Evolutionary conservation across 2,888 invertebrate genomes (phyloP), one percentile per base, ranked within the genome.

Genomic region (Apotomis betuletana): DNA sequence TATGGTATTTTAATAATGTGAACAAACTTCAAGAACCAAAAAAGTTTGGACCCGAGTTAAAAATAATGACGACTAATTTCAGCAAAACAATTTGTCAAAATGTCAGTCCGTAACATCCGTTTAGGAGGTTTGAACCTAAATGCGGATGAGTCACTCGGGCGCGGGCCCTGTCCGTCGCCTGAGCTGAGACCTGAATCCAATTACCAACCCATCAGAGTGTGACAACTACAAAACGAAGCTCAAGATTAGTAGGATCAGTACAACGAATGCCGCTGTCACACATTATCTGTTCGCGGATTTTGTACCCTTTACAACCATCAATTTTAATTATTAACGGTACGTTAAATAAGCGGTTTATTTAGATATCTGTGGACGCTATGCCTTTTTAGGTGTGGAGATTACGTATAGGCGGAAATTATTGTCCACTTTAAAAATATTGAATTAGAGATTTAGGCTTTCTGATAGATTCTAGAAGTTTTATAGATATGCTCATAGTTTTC

Each of bases 151-250:
- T 69, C 69, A 65, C 55, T 58, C 27, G 49, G 54, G 65, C 55
- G 52, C 27, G 49, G 54, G 65, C 61, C 76, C 76, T 75, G 70
- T 73, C 77, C 77, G 79, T 78, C 80, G 78, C 80, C 75, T 75
- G 75, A 76, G 78, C 75, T 75, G 75, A 76, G 78, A 69, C 80
- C 79, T 75, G 80, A 81, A 86, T 87, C 85, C 83, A 89, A 89
- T 90, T 89, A 89, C 79, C 78, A 79, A 78, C 82, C 74, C 86
- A 81, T 88, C 85, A 87, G 74, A 79, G 74, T 72, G 79, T 84
- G 88, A 87, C 88, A 87, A 80, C 80, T 77, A 83, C 82, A 86
- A 90, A 87, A 87, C 83, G 82, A 86, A 80, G 72, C 69, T 64
- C 12, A 51, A 72, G 68, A 72, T 72, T 72, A 72, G 68, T 36